phyloP scores from a whole-genome alignment of 2,797 vertebrate species.

The Microtus agrestis region DNA sequence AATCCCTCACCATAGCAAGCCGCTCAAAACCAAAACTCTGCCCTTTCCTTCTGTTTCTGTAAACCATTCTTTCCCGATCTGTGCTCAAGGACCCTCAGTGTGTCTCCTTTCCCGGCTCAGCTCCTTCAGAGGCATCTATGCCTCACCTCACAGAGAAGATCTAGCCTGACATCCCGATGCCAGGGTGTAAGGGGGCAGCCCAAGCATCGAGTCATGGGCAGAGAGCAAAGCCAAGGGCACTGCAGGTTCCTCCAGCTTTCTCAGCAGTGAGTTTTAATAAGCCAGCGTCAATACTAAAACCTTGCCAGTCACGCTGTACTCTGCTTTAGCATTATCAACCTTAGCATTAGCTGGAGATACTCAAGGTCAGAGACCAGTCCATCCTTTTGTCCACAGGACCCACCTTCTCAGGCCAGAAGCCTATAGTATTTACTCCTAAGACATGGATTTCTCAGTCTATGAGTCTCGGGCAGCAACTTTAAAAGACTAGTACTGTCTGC shows the following conservation, averaged over 20 bases:
- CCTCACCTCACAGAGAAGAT: rapidly evolving
- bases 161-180: rapidly evolving
- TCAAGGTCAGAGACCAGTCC: not conserved
- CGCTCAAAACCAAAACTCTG: not conserved
- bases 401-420: not conserved
- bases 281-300: rapidly evolving
- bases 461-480: not conserved
- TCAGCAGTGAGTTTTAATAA: rapidly evolving
- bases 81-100: no score
- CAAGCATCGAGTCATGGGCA: rapidly evolving
- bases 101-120: not conserved
- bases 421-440: not conserved
- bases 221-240: no score
- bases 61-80: rapidly evolving
- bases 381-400: no score
- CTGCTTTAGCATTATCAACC: not conserved
- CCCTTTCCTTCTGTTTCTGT: not conserved
- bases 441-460: not conserved
- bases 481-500: not conserved
- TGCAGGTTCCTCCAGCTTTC: not conserved
- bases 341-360: not conserved
- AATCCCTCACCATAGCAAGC: not conserved
- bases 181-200: rapidly evolving
- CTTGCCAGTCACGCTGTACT: rapidly evolving
- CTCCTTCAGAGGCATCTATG: not conserved